A percentile compares a stretch with the other conserved stretches of the same genome.
These are phyloP conservation scores for Dendrocincla tyrannina DNA, from an alignment of 2,797 vertebrate species.

Conservation along the genomic window DNA sequence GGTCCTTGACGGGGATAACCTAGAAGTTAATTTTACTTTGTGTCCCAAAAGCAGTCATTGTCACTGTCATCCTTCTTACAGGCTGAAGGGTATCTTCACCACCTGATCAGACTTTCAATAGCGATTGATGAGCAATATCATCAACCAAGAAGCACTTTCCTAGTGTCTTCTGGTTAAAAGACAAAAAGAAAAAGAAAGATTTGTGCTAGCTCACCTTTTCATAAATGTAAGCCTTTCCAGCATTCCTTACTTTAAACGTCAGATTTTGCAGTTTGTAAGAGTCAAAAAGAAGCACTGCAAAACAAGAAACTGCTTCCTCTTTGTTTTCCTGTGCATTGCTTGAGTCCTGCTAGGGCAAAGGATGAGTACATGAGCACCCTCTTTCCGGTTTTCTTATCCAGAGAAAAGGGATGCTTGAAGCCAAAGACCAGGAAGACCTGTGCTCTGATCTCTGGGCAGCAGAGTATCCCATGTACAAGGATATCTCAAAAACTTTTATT, in stretches of 20 bases:
- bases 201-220: not conserved
- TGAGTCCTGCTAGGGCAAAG: not conserved
- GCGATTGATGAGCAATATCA: slow-evolving; percentile 66
- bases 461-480: not conserved
- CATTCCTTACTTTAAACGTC: not conserved
- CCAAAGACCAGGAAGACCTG: not conserved
- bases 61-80: slow-evolving; percentile 77
- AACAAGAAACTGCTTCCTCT: not conserved
- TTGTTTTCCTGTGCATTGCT: not conserved
- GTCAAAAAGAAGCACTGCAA: not conserved
- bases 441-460: not conserved
- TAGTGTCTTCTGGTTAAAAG: not conserved
- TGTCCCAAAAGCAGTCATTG: slow-evolving; percentile 81
- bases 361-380: not conserved
- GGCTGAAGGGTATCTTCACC: slow-evolving; percentile 73
- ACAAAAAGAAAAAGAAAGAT: not conserved
- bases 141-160: not conserved
- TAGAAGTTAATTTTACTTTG: slow-evolving; percentile 85
- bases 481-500: not conserved
- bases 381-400: not conserved
- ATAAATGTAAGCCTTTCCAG: not conserved
- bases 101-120: slow-evolving; percentile 75
- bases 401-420: not conserved
- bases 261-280: not conserved
- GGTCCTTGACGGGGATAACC: slow-evolving; percentile 84